A percentile compares a stretch with the other conserved stretches of the same genome.
These are phyloP conservation scores for Nipponia nippon DNA, from an alignment of 2,113 vertebrate species.

Conservation along the genomic window DNA sequence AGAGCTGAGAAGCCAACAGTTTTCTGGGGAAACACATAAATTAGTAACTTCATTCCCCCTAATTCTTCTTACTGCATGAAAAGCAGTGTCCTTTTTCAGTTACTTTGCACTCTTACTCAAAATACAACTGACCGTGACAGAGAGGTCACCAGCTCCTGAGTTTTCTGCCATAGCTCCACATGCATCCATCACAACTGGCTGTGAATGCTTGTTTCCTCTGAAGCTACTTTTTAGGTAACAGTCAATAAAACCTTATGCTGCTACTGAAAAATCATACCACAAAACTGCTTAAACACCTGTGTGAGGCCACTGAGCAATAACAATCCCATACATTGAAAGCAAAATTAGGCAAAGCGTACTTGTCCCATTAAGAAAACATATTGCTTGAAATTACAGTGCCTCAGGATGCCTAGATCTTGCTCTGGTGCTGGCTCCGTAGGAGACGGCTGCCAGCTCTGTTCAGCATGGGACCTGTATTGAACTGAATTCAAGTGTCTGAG, in stretches of 20 bases:
- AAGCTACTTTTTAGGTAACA: slow-evolving; percentile 31
- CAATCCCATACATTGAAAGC: slow-evolving; percentile 1
- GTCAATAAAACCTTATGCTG: slow-evolving; percentile 4
- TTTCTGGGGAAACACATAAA: neutral
- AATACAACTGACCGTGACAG: neutral
- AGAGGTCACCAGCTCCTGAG: neutral
- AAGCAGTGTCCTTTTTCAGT: neutral
- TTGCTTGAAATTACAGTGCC: slow-evolving; percentile 26
- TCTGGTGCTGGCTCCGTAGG: neutral
- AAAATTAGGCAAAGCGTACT: slow-evolving; percentile 33
- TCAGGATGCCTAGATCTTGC: neutral
- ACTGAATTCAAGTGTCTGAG: neutral
- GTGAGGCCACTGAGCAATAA: slow-evolving; percentile 59
- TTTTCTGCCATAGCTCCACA: neutral
- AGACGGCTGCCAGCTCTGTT: neutral
- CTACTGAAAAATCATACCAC: slow-evolving; percentile 33
- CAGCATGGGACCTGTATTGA: neutral
- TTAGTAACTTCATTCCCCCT: neutral
- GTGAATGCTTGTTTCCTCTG: neutral
- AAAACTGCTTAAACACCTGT: slow-evolving; percentile 49
- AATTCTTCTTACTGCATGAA: neutral
- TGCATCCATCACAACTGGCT: neutral
- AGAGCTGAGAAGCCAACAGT: neutral
- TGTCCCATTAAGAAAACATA: slow-evolving; percentile 58
- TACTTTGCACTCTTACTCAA: neutral